Conservation (phyloP, 2,113 vertebrate species). For the Rhinopomastus cyanomelas region DNA sequence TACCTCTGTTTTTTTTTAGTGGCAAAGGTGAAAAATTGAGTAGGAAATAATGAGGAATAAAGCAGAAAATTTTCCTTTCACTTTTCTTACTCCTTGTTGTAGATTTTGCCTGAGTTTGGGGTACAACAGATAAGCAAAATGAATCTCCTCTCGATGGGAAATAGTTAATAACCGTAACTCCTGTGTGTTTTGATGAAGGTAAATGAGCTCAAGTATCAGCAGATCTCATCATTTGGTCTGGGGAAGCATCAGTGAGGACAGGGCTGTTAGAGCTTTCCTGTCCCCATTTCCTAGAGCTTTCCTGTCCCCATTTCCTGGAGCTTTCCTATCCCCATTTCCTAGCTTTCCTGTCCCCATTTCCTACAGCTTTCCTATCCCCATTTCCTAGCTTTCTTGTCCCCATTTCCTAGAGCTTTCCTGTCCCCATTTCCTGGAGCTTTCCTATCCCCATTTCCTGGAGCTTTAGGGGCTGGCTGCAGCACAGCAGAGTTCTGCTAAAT, state of each 20-base stretch:
- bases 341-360: no score
- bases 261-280: background rate
- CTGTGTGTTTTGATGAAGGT: background rate
- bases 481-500: no score
- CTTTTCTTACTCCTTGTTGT: background rate
- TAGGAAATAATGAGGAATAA: background rate
- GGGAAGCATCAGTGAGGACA: background rate
- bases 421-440: background rate
- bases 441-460: rapidly evolving
- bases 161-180: background rate
- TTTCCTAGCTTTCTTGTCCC: no score
- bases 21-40: background rate
- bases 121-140: background rate
- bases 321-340: no score
- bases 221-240: background rate
- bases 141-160: background rate
- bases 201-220: rapidly evolving
- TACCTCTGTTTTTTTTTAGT: background rate
- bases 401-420: no score
- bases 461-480: no score
- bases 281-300: background rate
- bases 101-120: background rate
- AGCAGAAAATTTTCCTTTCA: background rate
- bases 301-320: no score
- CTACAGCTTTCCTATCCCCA: no score